Evolutionary conservation across 1,140 invertebrate species (phyloP), one percentile per base, ranked within the genome.

Genomic region (Drosophila repletoides): DNA sequence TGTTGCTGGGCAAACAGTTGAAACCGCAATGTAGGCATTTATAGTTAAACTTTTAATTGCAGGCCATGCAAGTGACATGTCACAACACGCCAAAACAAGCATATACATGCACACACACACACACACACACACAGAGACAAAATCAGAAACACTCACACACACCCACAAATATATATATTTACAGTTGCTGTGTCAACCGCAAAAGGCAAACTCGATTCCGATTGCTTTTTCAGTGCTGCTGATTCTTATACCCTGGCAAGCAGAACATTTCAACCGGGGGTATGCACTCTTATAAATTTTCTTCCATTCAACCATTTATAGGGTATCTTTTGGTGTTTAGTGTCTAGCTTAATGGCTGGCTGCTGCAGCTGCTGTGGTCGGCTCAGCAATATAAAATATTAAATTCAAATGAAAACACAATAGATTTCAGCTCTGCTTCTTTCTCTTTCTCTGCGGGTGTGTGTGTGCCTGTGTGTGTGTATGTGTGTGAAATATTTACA

Each of bases 361-460:
- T 21, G 34, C 29, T 33, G 33, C 40, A 24, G 43, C 38, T 55
- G 24, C 22, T 34, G 28, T 12, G 26, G 17, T 26, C 31, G 19
- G 15, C 26, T 55, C 58, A 33, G 60, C 65, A 40, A 53, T 65
- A 84, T 83, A 61, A 83, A 83, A 83, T 83, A 83, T 83, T 83
- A 74, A 83, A 83, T 84, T 84, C 77, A 77, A 73, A 83, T 84
- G 79, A 74, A 83, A 83, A 66, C 48, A 84, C 79, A 74, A 83
- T 83, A 83, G 73, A 81, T 77, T 81, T 81, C 26, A 63, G 64
- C 53, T 49, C 45, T 38, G 31, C 40, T 73, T 66, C 61, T 72
- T 67, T 38, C 45, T 40, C 12, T 51, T 17, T 45, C 12, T 5
- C 24, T 45, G 28, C 21, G 36, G 41, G 34, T 17, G 40, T 26